Base-by-base conservation (phyloP, 2,797 vertebrate genomes). In the Paedocypris micromegethes region DNA sequence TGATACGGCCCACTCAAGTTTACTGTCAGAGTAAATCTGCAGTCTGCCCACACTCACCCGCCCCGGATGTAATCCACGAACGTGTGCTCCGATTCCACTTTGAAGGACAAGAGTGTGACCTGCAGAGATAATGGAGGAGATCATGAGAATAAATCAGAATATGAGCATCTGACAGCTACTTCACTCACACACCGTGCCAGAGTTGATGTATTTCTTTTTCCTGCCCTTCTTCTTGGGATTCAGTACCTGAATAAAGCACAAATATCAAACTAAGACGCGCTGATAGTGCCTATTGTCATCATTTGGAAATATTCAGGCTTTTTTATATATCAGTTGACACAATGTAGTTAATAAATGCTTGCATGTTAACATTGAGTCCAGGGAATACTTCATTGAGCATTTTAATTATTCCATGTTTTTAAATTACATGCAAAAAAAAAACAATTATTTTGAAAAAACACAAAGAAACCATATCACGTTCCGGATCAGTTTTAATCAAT, bases 31-130 rank as follows among this genome's bases (percentile, higher is more conserved):
- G 42, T 50, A 51, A 58, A 56, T 46, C 38, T 49, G 45, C 5
- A 6, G 46, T 39, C 42, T 59, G 49, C 38, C 59, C 44, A 77
- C 78, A 86, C 94, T 95, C 90, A 98, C 96, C 96, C 94, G 85
- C 96, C 95, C 76, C 93, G 90, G 80, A 97, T 98, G 86, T 96
- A 98, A 90, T 98, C 95, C 66, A 98, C 93, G 72, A 98, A 98
- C 62, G 96, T 98, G 85, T 93, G 95, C 83, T 97, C 94, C 0
- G 95, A 98, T 81, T 98, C 93, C 62, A 97, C 94, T 23, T 94
- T 93, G 86, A 98, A 97, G 81, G 96, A 98, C 72, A 98, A 89
- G 79, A 98, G 90, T 0, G 96, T 98, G 81, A 98, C 95, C 94
- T 98, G 50, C 44, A 56, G 9, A 60, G 59, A 67, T 66, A 70